Evolutionary conservation across 2,888 invertebrate genomes (phyloP), one percentile per base, ranked within the genome.

Genomic region (Saturnia pavonia): DNA sequence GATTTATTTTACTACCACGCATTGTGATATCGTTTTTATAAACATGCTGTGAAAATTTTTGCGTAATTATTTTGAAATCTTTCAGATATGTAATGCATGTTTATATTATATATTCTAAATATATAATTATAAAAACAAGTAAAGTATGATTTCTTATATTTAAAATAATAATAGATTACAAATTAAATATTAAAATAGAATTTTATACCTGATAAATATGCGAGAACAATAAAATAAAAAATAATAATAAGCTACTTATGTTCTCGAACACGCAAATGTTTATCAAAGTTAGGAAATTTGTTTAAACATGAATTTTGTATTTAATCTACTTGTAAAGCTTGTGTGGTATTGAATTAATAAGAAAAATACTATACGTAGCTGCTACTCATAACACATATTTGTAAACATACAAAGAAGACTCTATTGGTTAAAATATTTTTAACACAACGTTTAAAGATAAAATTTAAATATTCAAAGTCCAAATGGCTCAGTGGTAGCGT

Each of bases 241-340:
- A 27, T 27, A 25, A 27, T 27, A 25, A 60, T 60, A 60, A 60
- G 25, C 27, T 60, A 60, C 25, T 60, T 27, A 27, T 25, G 25
- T 11, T 60, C 57, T 14, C 57, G 27, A 60, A 60, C 25, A 25
- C 57, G 25, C 3, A 60, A 60, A 27, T 27, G 14, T 27, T 60
- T n/a, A 25, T 57, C 25, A 57, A 57, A 57, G 57, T 57, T 57
- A 14, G 25, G 25, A 60, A 60, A 60, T 60, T 60, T 25, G 25
- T 60, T 60, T 60, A n/a, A n/a, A n/a, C 25, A 60, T 60, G 57
- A 27, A 60, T 60, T 60, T 60, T 27, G 57, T 60, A 14, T 27
- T 60, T 60, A 25, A 1, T 27, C 27, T 14, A 11, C 57, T 60
- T 27, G 27, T 25, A 25, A 25, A 27, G 27, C 27, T 60, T 60